phyloP scores from a whole-genome alignment of 2,113 vertebrate species.

The Gadus macrocephalus region DNA sequence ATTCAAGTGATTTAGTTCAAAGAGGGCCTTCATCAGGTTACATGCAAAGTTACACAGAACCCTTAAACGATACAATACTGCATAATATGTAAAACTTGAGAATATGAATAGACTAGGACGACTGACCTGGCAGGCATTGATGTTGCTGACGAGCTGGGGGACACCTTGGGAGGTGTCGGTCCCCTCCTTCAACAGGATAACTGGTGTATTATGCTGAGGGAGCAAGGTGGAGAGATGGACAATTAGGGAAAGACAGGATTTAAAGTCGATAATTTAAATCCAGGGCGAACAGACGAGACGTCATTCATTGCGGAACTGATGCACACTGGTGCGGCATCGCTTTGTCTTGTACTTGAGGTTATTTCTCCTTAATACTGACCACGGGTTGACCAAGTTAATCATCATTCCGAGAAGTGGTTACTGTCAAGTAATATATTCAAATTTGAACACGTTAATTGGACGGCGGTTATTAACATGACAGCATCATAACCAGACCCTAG shows the following conservation, averaged over 20 bases:
- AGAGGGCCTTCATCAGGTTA: too few relatives aligned
- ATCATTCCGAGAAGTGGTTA: too few relatives aligned
- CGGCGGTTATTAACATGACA: too few relatives aligned
- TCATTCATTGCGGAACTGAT: background rate
- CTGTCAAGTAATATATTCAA: too few relatives aligned
- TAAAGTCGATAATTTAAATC: background rate
- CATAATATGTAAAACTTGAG: too few relatives aligned
- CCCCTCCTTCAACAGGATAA: conserved; percentile 96
- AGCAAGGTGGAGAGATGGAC: background rate
- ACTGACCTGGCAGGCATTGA: conserved; percentile 89
- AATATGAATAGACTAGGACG: background rate
- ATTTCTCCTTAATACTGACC: too few relatives aligned
- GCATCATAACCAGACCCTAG: too few relatives aligned
- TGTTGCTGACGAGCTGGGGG: conserved; percentile 95
- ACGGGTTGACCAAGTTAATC: too few relatives aligned
- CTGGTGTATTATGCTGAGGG: conserved; percentile 83
- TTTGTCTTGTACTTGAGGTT: too few relatives aligned
- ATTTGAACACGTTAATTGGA: too few relatives aligned
- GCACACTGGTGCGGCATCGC: background rate
- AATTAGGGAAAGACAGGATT: background rate
- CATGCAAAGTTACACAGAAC: background rate
- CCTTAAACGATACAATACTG: background rate
- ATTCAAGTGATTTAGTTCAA: too few relatives aligned
- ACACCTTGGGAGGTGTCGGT: conserved; percentile 94
- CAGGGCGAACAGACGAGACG: background rate